These are phyloP conservation scores for Lasiurus cinereus DNA, from an alignment of 2,113 vertebrate genomes.

Conservation along the genomic window DNA sequence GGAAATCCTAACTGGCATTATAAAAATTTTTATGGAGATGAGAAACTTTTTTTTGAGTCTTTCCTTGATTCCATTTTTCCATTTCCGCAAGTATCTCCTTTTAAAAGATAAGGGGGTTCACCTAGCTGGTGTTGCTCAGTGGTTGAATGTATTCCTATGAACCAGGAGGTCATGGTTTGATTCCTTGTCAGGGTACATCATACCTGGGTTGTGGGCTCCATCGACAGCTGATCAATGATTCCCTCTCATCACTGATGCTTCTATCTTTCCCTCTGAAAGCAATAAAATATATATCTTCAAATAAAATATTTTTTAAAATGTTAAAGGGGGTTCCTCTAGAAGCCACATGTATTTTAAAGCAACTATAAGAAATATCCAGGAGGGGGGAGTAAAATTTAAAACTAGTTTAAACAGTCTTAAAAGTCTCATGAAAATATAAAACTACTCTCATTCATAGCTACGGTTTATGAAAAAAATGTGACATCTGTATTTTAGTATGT, in stretches of 20 bases:
- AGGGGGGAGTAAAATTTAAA: not conserved
- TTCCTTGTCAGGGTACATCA: too few species aligned
- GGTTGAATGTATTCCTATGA: too few species aligned
- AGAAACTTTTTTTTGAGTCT: not conserved
- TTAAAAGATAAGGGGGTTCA: not conserved
- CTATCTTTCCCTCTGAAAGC: too few species aligned
- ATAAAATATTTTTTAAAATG: too few species aligned
- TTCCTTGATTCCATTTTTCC: not conserved
- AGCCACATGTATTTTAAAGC: not conserved
- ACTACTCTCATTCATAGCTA: not conserved
- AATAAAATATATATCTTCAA: too few species aligned
- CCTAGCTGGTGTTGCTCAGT: too few species aligned
- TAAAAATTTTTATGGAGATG: not conserved
- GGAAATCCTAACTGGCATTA: not conserved
- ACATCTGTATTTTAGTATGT: not conserved
- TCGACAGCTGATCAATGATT: too few species aligned
- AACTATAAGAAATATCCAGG: not conserved
- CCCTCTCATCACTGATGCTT: too few species aligned
- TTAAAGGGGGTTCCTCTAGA: not conserved
- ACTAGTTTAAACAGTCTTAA: not conserved
- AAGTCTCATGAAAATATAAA: not conserved
- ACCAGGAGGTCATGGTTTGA: too few species aligned
- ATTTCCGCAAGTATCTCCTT: conserved; percentile 5
- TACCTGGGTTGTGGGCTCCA: too few species aligned
- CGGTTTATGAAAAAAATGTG: not conserved